These are phyloP conservation scores for Zaprionus capensis DNA, from an alignment of 1,140 invertebrate species.

Conservation along the genomic window DNA sequence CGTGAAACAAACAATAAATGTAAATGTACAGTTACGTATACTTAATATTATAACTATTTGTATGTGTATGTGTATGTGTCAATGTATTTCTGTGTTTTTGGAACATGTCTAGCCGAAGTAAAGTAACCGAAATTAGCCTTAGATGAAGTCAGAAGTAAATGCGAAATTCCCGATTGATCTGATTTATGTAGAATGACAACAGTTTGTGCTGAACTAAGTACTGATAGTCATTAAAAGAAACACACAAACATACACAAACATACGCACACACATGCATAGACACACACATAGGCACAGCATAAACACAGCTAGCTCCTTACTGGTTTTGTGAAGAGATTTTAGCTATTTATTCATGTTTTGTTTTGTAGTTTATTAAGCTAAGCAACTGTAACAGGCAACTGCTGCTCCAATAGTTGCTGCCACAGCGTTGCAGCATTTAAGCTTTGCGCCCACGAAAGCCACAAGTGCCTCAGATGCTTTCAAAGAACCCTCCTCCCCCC, in stretches of 20 bases:
- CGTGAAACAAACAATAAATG: conserved; percentile 61
- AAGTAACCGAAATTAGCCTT: not conserved
- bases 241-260: conserved; percentile 6
- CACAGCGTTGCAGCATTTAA: conserved; percentile 9
- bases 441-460: conserved; percentile 43
- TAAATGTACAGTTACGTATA: conserved; percentile 1
- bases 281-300: conserved; percentile 4
- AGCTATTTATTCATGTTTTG: not conserved
- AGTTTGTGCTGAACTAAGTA: conserved; percentile 57
- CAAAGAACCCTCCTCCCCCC: conserved; percentile 17
- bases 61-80: conserved; percentile 15
- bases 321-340: conserved; percentile 19
- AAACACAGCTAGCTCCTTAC: conserved; percentile 4
- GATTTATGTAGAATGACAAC: conserved; percentile 1
- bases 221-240: conserved; percentile 59
- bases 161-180: not conserved
- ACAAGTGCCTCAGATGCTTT: conserved; percentile 55
- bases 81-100: conserved; percentile 6
- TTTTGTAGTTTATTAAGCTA: conserved; percentile 34
- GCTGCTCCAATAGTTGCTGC: not conserved
- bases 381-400: conserved; percentile 26
- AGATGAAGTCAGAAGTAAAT: not conserved
- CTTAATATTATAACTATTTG: not conserved
- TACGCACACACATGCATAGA: conserved; percentile 17
- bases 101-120: not conserved